Base-by-base conservation (phyloP, 2,888 invertebrate species). In the Metellina segmentata region DNA sequence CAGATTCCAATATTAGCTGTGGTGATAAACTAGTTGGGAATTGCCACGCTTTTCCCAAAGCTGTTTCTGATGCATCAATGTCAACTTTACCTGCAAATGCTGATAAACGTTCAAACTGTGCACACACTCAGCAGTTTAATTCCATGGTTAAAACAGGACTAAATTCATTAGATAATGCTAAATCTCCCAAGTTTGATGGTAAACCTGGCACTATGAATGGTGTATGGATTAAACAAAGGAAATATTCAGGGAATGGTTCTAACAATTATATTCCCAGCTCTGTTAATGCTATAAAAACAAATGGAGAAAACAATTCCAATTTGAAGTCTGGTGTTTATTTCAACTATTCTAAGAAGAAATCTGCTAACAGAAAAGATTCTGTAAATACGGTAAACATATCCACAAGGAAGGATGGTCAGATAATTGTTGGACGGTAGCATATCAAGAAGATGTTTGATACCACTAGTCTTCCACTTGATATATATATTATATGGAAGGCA, bases 401-500 rank as follows among this genome's bases (percentile, higher is more conserved):
- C 13, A 52, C 83, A 20, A 82, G 83, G 13, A 91, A 91, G 71
- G 91, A 91, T 88, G 79, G 83, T 61, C 91, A 83, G 61, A 51
- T 88, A 61, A 78, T 91, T 16, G 79, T 91, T 87, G 91, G 87
- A 72, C 91, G 91, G 88, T 91, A 91, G 91, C 91, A 91, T 88
- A 87, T 87, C 82, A 75, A 83, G 20, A 71, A 13, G 7, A 20
- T 77, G 16, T 19, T 51, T 19, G 52, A 19, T 81, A 52, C 72
- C 8, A 81, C 74, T 71, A 88, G 91, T 91, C 91, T 88, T 91
- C 91, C 82, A 88, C 8, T 79, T 52, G 69, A 49, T 85, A 81
- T 82, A 81, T 82, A 74, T 87, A 20, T 77, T 79, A 19, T 51
- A 49, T 77, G 71, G 87, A 85, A 83, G 88, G 75, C 77, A 51